Conservation (phyloP, 1,140 invertebrate species). For the Campoletis sonorensis region DNA sequence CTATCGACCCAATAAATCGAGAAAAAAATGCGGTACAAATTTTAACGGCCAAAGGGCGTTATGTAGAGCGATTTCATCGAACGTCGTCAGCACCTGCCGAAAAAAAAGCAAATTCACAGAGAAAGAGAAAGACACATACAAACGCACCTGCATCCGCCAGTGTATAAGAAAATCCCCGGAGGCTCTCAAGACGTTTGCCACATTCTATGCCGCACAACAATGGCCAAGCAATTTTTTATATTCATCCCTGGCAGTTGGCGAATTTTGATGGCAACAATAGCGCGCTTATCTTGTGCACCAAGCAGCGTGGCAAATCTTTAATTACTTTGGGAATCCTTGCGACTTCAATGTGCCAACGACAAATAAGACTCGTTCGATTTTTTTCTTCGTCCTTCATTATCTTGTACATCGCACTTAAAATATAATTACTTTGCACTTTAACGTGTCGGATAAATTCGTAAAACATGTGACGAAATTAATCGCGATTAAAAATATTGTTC, state of each 20-base stretch:
- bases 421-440: too few species aligned
- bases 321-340: background rate
- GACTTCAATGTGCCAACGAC: background rate
- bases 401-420: too few species aligned
- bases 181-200: constrained; percentile 12
- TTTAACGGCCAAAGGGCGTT: constrained; percentile 12
- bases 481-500: too few species aligned
- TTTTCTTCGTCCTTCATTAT: too few species aligned
- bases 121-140: background rate
- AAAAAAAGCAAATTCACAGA: constrained; percentile 61
- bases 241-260: constrained; percentile 53
- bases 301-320: background rate
- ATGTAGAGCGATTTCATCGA: constrained; percentile 17
- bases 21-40: background rate
- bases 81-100: constrained; percentile 60
- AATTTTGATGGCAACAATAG: constrained; percentile 52
- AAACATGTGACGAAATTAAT: too few species aligned
- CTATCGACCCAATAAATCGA: background rate
- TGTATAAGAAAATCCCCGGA: constrained; percentile 11
- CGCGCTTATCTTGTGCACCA: background rate
- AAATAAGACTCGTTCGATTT: too few species aligned
- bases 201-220: background rate
- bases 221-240: constrained; percentile 53
- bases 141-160: constrained; percentile 61
- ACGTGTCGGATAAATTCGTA: too few species aligned